Evolutionary conservation across 2,113 vertebrate species (phyloP).

Genomic region (Corvus hawaiiensis): DNA sequence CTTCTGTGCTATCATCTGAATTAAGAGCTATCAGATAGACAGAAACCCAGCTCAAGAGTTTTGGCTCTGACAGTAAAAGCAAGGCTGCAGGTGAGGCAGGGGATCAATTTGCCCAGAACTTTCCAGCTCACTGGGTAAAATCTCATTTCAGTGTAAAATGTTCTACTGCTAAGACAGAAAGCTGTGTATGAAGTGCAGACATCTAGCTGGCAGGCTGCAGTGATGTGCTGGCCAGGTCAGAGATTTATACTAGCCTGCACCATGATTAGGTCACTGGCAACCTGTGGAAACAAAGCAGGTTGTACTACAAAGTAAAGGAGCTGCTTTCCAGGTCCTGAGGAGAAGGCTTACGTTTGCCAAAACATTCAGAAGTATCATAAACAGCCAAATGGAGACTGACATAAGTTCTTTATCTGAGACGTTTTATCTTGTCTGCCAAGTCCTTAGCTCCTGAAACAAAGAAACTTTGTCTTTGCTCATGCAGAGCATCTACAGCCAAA

Average conservation of each 20-base stretch:
- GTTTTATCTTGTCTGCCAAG: constrained; percentile 19
- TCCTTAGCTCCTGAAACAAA: constrained; percentile 1
- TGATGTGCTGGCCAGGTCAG: not conserved
- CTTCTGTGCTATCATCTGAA: not conserved
- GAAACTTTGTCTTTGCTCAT: constrained; percentile 2
- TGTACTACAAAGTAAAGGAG: not conserved
- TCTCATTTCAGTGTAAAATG: not conserved
- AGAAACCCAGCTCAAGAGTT: not conserved
- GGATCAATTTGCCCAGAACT: not conserved
- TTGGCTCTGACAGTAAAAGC: not conserved
- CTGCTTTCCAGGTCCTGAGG: constrained; percentile 18
- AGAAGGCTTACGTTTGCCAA: not conserved
- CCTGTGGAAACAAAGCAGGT: constrained; percentile 40
- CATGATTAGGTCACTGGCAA: constrained; percentile 15
- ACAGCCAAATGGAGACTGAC: not conserved
- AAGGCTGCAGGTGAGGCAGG: not conserved
- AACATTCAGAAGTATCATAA: constrained; percentile 14
- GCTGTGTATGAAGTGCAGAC: not conserved
- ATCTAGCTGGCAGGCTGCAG: constrained; percentile 22
- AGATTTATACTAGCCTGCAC: constrained; percentile 34
- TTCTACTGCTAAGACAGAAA: not conserved
- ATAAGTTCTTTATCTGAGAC: not conserved
- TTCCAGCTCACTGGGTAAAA: not conserved
- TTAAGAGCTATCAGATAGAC: not conserved
- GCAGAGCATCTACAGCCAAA: not conserved